Conservation (phyloP, 1,140 invertebrate genomes). For the Diuraphis noxia region DNA sequence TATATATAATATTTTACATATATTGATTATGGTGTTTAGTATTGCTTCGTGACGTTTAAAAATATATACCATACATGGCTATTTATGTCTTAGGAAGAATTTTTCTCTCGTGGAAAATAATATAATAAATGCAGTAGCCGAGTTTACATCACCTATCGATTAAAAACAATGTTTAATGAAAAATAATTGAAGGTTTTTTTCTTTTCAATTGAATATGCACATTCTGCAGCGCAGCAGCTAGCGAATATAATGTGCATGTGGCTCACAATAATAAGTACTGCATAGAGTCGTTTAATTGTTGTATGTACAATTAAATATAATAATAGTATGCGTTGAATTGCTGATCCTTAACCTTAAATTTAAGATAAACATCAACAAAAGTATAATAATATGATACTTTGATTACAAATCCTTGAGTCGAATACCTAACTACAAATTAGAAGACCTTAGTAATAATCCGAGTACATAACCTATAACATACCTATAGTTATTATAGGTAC, state of each 20-base stretch:
- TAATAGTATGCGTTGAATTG: neutral
- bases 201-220: neutral
- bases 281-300: neutral
- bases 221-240: neutral
- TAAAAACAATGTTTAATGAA: neutral
- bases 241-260: neutral
- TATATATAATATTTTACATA: neutral
- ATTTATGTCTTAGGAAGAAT: neutral
- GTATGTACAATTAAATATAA: neutral
- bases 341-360: neutral
- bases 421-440: neutral
- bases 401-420: neutral
- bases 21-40: neutral
- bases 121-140: neutral
- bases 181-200: conserved; percentile 16
- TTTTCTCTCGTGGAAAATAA: neutral
- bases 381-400: neutral
- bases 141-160: neutral
- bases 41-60: neutral
- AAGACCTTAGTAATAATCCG: neutral
- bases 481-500: neutral
- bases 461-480: neutral
- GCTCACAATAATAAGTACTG: neutral
- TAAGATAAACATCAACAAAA: neutral
- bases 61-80: neutral